A percentile compares a stretch with the other conserved stretches of the same genome.
Evolutionary conservation across 2,113 vertebrate species (phyloP).

Genomic region (Sinocyclocheilus anshuiensis): DNA sequence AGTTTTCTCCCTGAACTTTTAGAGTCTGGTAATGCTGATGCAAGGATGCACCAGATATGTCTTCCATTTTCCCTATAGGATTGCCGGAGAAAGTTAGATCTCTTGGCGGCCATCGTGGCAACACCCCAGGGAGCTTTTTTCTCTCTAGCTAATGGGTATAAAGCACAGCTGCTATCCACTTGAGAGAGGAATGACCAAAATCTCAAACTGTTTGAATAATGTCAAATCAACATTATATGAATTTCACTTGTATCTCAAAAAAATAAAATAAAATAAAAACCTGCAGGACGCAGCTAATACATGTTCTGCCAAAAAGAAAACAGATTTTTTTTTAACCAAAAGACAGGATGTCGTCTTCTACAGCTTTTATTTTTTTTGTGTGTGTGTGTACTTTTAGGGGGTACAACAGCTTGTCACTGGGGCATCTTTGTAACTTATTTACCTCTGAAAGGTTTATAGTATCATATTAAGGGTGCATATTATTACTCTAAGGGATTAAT

Average conservation of each 20-base stretch:
- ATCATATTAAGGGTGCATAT: background rate
- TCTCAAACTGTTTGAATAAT: background rate
- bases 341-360: background rate
- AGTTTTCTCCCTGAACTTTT: background rate
- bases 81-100: background rate
- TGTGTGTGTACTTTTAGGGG: background rate
- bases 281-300: background rate
- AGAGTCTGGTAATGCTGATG: slow-evolving; percentile 9
- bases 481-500: background rate
- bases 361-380: too few relatives aligned
- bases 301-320: background rate
- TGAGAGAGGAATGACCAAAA: background rate
- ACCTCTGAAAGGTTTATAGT: background rate
- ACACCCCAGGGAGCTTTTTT: background rate
- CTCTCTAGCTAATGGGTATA: background rate
- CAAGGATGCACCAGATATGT: slow-evolving; percentile 25
- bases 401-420: background rate
- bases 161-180: background rate
- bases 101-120: background rate
- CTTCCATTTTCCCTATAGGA: background rate
- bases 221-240: background rate
- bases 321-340: background rate
- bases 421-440: background rate
- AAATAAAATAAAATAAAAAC: background rate
- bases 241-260: background rate